Evolutionary conservation across 2,888 invertebrate genomes (phyloP).

Genomic region (Slavum lentiscoides): DNA sequence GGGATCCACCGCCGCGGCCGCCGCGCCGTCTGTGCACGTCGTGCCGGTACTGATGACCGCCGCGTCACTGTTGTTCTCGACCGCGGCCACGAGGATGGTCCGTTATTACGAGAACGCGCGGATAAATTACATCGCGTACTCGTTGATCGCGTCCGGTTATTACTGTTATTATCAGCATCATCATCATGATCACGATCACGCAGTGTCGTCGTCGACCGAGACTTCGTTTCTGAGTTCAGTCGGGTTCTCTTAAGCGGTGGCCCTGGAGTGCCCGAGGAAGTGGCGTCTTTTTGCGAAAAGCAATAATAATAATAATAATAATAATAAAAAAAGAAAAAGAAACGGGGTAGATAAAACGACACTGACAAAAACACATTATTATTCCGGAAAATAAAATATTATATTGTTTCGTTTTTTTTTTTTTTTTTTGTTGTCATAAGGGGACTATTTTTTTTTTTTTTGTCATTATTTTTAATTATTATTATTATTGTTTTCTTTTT

Average conservation of each 20-base stretch:
- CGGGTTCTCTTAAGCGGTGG: conserved; percentile 19
- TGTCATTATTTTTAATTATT: neutral
- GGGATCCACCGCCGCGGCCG: neutral
- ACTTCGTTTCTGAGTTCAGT: conserved; percentile 46
- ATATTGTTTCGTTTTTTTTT: neutral
- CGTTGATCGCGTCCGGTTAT: conserved; percentile 21
- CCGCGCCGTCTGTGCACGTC: neutral
- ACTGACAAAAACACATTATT: neutral
- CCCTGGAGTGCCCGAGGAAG: too few species aligned
- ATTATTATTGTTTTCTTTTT: conserved; percentile 19
- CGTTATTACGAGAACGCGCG: neutral
- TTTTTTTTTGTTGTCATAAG: conserved; percentile 36
- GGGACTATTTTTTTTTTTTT: conserved; percentile 20
- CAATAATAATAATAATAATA: too few species aligned
- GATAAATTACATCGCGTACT: neutral
- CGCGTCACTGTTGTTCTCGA: conserved; percentile 1
- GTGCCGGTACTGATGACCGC: neutral
- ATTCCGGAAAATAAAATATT: conserved; percentile 18
- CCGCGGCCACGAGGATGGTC: conserved; percentile 31
- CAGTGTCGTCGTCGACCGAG: conserved; percentile 25
- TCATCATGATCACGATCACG: neutral
- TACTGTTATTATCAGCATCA: conserved; percentile 19
- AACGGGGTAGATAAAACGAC: neutral
- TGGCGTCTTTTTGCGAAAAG: too few species aligned
- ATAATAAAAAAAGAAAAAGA: too few species aligned